Evolutionary conservation across 2,113 vertebrate species (phyloP).

Genomic region (Tringa solitaria): DNA sequence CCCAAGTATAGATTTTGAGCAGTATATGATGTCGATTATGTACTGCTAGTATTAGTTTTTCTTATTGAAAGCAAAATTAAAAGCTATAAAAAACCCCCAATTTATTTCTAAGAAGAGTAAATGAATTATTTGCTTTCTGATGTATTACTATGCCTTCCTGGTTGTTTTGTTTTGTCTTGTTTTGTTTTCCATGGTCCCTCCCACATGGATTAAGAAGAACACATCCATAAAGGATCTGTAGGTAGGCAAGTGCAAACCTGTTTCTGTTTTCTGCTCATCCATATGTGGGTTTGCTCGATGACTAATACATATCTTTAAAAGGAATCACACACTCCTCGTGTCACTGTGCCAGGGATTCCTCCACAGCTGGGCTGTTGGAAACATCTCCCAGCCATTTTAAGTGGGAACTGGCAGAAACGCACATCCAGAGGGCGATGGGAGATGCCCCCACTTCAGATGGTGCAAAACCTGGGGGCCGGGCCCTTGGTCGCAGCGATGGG

Average conservation of each 20-base stretch:
- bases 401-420: background rate
- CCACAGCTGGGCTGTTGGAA: background rate
- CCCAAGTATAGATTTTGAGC: background rate
- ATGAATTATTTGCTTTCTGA: background rate
- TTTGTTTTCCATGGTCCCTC: background rate
- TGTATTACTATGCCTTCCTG: background rate
- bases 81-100: background rate
- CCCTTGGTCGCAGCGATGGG: background rate
- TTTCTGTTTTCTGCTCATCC: background rate
- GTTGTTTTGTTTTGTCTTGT: background rate
- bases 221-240: fast-evolving
- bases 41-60: background rate
- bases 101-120: background rate
- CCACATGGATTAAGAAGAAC: background rate
- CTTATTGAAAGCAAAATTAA: background rate
- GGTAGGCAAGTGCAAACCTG: background rate
- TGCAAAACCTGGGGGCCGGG: background rate
- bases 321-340: fast-evolving
- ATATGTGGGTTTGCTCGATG: fast-evolving
- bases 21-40: background rate
- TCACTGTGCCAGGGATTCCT: background rate
- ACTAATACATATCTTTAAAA: fast-evolving
- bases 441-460: fast-evolving
- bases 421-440: fast-evolving
- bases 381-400: fast-evolving